Conservation (phyloP, 2,113 vertebrate genomes). For the Hemiscyllium ocellatum region DNA sequence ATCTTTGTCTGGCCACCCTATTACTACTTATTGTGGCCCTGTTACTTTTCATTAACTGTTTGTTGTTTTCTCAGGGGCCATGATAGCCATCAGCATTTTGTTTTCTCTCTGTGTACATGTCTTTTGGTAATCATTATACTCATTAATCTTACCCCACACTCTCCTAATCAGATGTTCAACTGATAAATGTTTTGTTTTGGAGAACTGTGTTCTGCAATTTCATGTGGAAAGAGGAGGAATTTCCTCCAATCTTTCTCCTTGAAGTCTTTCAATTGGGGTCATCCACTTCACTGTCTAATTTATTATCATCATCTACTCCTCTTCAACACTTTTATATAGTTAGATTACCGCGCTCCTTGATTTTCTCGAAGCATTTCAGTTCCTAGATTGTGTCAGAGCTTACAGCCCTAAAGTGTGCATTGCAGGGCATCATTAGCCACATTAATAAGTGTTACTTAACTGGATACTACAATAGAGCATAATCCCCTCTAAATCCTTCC, state of each 20-base stretch:
- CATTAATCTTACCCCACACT: neutral
- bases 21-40: neutral
- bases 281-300: neutral
- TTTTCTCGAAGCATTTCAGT: neutral
- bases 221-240: neutral
- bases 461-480: neutral
- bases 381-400: neutral
- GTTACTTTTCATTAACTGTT: neutral
- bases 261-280: neutral
- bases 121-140: too few species aligned
- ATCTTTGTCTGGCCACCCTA: neutral
- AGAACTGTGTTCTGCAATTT: neutral
- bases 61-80: neutral
- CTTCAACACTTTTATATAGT: neutral
- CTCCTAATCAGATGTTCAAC: neutral
- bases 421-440: neutral
- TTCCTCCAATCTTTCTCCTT: neutral
- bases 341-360: neutral
- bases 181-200: neutral
- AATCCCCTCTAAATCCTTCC: neutral
- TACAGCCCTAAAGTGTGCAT: neutral
- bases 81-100: neutral
- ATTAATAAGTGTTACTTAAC: neutral
- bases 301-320: neutral
- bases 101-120: neutral